phyloP scores from a whole-genome alignment of 2,113 vertebrate species.

The Origma solitaria region DNA sequence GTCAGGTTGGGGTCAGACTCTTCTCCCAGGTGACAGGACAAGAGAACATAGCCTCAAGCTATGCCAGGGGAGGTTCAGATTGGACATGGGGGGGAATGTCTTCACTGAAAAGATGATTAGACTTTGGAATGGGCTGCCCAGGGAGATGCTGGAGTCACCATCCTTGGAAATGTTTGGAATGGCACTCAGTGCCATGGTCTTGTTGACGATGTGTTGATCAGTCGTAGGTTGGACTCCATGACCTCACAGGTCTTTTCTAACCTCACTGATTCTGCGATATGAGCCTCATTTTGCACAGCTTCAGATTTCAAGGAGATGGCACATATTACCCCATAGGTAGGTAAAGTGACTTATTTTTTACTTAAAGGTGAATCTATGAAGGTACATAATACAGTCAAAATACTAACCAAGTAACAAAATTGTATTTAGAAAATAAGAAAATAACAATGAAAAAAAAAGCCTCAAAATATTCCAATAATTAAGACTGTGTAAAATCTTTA shows the following conservation, averaged over 20 bases:
- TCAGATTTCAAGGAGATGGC: background rate
- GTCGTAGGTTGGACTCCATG: background rate
- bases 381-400: background rate
- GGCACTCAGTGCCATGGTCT: background rate
- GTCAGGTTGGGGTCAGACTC: background rate
- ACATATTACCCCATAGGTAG: accelerated
- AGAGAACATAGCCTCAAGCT: background rate
- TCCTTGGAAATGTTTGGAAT: background rate
- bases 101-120: background rate
- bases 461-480: background rate
- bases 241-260: background rate
- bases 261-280: background rate
- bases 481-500: background rate
- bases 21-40: background rate
- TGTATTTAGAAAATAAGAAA: background rate
- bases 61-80: background rate
- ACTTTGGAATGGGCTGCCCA: background rate
- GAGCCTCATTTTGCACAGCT: background rate
- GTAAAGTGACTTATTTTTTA: background rate
- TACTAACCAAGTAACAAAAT: background rate
- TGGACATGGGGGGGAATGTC: background rate
- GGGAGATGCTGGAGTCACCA: background rate
- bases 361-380: background rate
- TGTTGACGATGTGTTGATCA: background rate
- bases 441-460: background rate